Evolutionary conservation across 2,797 vertebrate genomes (phyloP).

Genomic region (Podargus strigoides): DNA sequence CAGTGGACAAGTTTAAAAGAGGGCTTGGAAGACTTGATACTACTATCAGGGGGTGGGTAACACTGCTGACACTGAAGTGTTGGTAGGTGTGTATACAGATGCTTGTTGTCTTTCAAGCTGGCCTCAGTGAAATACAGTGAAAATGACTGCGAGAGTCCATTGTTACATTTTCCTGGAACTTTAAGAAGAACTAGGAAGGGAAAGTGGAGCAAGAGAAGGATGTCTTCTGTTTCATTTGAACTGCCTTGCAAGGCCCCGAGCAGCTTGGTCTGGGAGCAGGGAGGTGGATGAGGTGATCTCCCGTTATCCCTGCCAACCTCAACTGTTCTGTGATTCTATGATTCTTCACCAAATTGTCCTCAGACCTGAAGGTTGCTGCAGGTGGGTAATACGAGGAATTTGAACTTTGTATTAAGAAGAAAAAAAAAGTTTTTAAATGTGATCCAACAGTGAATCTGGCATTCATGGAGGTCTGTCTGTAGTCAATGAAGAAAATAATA

Average conservation of each 20-base stretch:
- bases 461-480: not conserved
- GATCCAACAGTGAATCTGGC: not conserved
- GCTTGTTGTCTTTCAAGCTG: not conserved
- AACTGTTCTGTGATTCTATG: not conserved
- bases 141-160: not conserved
- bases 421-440: not conserved
- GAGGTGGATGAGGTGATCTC: not conserved
- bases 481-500: not conserved
- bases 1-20: not conserved
- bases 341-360: not conserved
- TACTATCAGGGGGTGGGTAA: not conserved
- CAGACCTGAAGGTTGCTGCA: not conserved
- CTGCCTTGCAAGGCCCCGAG: not conserved
- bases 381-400: not conserved
- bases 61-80: not conserved
- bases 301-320: not conserved
- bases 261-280: not conserved
- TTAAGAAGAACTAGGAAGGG: not conserved
- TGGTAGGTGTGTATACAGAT: not conserved
- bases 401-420: not conserved
- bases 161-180: not conserved
- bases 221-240: not conserved
- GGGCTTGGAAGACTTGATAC: not conserved
- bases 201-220: not conserved
- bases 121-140: not conserved